Evolutionary conservation across 2,113 vertebrate genomes (phyloP).

Genomic region (Setophaga kirtlandii): DNA sequence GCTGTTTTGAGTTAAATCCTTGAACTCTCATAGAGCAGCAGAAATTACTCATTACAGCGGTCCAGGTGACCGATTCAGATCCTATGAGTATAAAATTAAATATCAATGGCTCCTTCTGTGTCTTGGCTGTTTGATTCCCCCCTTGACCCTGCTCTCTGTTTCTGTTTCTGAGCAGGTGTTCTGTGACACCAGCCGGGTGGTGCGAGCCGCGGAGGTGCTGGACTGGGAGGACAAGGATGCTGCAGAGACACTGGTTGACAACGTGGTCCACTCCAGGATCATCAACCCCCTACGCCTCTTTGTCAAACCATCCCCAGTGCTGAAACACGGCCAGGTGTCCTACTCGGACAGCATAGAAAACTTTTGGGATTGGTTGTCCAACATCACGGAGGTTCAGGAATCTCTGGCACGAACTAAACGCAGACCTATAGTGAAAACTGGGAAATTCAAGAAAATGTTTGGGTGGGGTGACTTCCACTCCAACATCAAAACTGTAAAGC

Average conservation of each 20-base stretch:
- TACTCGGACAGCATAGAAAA: constrained; percentile 89
- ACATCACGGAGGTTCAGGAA: constrained; percentile 91
- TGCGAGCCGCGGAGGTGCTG: constrained; percentile 78
- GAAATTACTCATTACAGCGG: not conserved
- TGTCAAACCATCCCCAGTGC: constrained; percentile 84
- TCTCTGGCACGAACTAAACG: constrained; percentile 94
- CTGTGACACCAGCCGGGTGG: constrained; percentile 78
- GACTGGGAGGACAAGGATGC: constrained; percentile 87
- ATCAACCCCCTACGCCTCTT: constrained; percentile 92
- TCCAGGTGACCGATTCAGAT: not conserved
- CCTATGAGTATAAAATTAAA: not conserved
- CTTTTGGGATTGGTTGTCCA: constrained; percentile 98
- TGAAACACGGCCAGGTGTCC: constrained; percentile 86
- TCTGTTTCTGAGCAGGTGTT: constrained; percentile 79
- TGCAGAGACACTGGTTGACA: constrained; percentile 82
- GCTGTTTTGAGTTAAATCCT: not conserved
- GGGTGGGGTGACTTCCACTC: constrained; percentile 99
- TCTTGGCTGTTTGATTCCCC: not conserved
- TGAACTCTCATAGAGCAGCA: not conserved
- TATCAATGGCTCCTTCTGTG: not conserved
- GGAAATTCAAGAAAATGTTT: constrained; percentile 99
- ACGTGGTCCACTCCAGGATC: constrained; percentile 82
- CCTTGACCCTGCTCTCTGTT: not conserved
- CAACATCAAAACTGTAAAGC: constrained; percentile 98
- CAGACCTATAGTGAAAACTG: constrained; percentile 97